Conservation (phyloP, 2,797 vertebrate species). For the Lagocephalus sceleratus region DNA sequence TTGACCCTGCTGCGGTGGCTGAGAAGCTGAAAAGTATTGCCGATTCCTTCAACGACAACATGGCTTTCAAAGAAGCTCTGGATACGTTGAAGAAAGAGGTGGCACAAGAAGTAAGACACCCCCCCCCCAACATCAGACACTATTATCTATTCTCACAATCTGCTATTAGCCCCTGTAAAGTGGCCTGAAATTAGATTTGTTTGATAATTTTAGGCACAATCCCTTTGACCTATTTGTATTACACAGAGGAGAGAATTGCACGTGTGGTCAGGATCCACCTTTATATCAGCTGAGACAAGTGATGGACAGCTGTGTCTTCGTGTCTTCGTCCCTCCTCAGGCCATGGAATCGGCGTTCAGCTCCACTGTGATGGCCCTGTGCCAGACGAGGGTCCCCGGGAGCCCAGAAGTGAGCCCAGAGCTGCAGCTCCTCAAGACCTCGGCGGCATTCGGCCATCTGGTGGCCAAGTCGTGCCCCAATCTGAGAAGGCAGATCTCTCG, state of each 20-base stretch:
- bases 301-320: not conserved
- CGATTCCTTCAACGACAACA: slow-evolving; percentile 27
- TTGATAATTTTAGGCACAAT: too few species aligned
- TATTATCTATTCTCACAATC: not conserved
- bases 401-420: slow-evolving; percentile 57
- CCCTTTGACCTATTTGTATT: too few species aligned
- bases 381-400: slow-evolving; percentile 9
- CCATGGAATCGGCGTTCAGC: slow-evolving; percentile 26
- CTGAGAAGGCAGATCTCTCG: slow-evolving; percentile 13
- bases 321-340: slow-evolving; percentile 43
- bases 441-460: slow-evolving; percentile 48
- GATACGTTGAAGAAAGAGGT: slow-evolving; percentile 9
- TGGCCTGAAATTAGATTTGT: not conserved
- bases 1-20: slow-evolving; percentile 49
- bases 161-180: not conserved
- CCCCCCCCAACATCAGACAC: too few species aligned
- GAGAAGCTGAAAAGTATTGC: slow-evolving; percentile 44
- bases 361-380: slow-evolving; percentile 48
- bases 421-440: slow-evolving; percentile 65
- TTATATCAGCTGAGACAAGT: not conserved
- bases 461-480: slow-evolving; percentile 58
- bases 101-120: slow-evolving; percentile 38
- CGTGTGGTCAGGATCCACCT: not conserved
- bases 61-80: not conserved
- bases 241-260: not conserved